Evolutionary conservation across 2,113 vertebrate species (phyloP).

Genomic region (Uria lomvia): DNA sequence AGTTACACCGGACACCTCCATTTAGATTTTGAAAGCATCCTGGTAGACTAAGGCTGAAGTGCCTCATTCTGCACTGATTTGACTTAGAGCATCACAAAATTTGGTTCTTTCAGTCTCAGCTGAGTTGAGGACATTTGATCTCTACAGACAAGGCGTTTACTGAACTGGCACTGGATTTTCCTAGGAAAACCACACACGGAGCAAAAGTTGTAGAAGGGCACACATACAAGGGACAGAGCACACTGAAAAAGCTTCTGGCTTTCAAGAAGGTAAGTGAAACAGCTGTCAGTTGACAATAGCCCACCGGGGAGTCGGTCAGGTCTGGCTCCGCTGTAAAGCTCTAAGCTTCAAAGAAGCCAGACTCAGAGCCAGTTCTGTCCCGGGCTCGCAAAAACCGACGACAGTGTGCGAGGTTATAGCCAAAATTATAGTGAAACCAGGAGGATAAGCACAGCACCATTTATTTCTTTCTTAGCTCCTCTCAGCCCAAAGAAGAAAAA

Average conservation of each 20-base stretch:
- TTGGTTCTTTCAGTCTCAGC: not conserved
- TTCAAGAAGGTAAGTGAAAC: not conserved
- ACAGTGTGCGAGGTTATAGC: not conserved
- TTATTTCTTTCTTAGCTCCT: not conserved
- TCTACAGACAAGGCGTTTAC: not conserved
- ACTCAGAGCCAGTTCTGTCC: not conserved
- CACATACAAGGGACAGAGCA: not conserved
- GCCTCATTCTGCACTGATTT: not conserved
- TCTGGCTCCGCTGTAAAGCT: not conserved
- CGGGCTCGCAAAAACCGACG: not conserved
- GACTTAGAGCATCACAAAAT: not conserved
- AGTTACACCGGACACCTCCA: not conserved
- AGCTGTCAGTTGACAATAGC: not conserved
- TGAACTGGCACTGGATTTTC: not conserved
- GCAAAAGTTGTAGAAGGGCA: not conserved
- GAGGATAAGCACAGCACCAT: not conserved
- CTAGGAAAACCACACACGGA: not conserved
- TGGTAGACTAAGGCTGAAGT: not conserved
- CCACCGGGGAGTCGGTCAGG: rapidly evolving
- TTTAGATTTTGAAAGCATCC: not conserved
- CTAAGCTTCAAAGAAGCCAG: not conserved
- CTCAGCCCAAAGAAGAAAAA: not conserved
- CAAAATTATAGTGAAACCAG: not conserved
- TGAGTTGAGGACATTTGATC: not conserved
- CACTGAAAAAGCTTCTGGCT: not conserved